phyloP scores from a whole-genome alignment of 1,140 invertebrate species.

The Drosophila busckii region DNA sequence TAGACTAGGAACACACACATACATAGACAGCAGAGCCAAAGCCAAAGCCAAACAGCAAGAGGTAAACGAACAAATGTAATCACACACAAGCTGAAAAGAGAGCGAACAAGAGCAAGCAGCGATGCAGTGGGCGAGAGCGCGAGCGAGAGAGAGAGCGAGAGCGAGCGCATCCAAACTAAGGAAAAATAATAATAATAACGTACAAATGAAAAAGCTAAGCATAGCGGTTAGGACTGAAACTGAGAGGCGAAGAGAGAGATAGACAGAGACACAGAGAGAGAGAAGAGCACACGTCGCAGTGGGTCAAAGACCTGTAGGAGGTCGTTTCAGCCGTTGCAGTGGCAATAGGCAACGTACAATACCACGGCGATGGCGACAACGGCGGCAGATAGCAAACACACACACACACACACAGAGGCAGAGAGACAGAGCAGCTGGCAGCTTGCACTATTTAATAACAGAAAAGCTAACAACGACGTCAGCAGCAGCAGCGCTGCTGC shows the following conservation, averaged over 20 bases:
- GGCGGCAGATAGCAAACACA: conserved; percentile 58
- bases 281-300: conserved; percentile 34
- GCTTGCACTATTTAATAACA: conserved; percentile 41
- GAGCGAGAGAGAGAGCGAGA: conserved; percentile 8
- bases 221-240: background rate
- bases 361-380: conserved; percentile 61
- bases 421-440: background rate
- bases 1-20: conserved; percentile 7
- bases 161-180: conserved; percentile 16
- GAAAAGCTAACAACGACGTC: conserved; percentile 5
- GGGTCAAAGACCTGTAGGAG: conserved; percentile 79
- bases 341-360: conserved; percentile 76
- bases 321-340: conserved; percentile 78
- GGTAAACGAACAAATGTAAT: no score
- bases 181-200: conserved; percentile 62
- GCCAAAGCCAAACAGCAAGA: conserved; percentile 32
- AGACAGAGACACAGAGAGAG: background rate
- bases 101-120: conserved; percentile 9
- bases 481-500: conserved; percentile 6
- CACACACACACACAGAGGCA: conserved; percentile 28
- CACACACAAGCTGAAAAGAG: conserved; percentile 17
- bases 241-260: conserved; percentile 1
- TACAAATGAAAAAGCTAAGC: conserved; percentile 60
- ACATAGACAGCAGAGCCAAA: conserved; percentile 9
- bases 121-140: conserved; percentile 4